phyloP scores from a whole-genome alignment of 2,888 invertebrate genomes.

The Holacanthella duospinosa region DNA sequence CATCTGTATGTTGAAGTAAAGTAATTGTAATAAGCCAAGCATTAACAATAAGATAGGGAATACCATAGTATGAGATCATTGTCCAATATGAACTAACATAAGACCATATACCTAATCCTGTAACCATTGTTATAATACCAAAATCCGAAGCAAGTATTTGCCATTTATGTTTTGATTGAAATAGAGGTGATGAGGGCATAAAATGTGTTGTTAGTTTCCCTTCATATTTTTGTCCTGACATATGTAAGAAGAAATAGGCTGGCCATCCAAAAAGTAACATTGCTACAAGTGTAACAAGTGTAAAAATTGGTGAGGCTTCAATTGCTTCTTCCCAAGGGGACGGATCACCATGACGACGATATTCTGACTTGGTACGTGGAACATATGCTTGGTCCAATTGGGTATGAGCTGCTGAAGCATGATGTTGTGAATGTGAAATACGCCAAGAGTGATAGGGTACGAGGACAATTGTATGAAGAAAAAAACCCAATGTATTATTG shows the following conservation, averaged over 20 bases:
- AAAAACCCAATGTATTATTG: constrained; percentile 10
- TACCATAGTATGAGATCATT: constrained; percentile 11
- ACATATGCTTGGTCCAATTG: constrained; percentile 13
- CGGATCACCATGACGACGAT: background rate
- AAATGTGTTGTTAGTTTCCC: background rate
- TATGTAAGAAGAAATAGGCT: constrained; percentile 4
- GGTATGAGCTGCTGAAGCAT: constrained; percentile 11
- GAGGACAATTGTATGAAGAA: constrained; percentile 15
- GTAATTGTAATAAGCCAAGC: constrained; percentile 14
- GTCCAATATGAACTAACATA: background rate
- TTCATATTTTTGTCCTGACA: background rate
- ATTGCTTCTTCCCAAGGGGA: constrained; percentile 13
- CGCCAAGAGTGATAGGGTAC: constrained; percentile 16
- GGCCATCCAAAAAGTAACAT: constrained; percentile 10
- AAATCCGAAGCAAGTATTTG: background rate
- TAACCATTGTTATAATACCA: background rate
- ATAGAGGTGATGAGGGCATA: background rate
- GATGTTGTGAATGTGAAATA: constrained; percentile 13
- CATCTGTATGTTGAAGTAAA: constrained; percentile 16
- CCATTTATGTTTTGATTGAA: background rate
- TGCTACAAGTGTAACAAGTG: constrained; percentile 8
- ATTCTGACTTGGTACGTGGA: background rate
- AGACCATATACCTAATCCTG: background rate
- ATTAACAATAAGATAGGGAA: constrained; percentile 14
- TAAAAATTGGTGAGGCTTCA: constrained; percentile 13